Evolutionary conservation across 2,113 vertebrate genomes (phyloP).

Genomic region (Meleagris gallopavo): DNA sequence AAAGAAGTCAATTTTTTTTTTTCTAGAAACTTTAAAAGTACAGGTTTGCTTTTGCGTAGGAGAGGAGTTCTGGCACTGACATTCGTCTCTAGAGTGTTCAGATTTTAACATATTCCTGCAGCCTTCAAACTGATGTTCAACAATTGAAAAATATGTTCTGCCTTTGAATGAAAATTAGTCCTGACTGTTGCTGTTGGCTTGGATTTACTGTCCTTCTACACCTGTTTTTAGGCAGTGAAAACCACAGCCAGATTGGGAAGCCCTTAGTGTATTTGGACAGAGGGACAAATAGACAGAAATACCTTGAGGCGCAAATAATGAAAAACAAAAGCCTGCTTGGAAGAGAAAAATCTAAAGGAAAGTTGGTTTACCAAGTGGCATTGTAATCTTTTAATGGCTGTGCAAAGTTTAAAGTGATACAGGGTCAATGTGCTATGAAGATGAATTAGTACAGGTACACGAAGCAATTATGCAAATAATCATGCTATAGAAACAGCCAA

Average conservation of each 20-base stretch:
- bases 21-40: not conserved
- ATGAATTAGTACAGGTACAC: conserved; percentile 31
- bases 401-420: conserved; percentile 48
- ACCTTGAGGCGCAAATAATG: conserved; percentile 42
- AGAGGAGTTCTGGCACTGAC: conserved; percentile 33
- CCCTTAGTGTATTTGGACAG: conserved; percentile 45
- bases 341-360: conserved; percentile 6
- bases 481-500: not conserved
- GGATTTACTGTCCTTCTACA: conserved; percentile 54
- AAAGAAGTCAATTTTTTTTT: not conserved
- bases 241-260: conserved; percentile 19
- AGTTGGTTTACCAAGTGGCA: conserved; percentile 22
- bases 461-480: conserved; percentile 31
- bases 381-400: conserved; percentile 50
- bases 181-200: conserved; percentile 35
- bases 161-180: conserved; percentile 52
- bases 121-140: conserved; percentile 39
- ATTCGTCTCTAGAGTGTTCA: conserved; percentile 41
- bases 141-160: conserved; percentile 44
- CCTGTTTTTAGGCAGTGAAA: conserved; percentile 38
- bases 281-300: conserved; percentile 40
- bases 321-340: not conserved
- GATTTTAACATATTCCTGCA: conserved; percentile 36
- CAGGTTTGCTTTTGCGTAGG: not conserved
- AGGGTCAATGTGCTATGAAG: conserved; percentile 22